phyloP scores from a whole-genome alignment of 2,888 invertebrate species.

The Sinelater perroti region DNA sequence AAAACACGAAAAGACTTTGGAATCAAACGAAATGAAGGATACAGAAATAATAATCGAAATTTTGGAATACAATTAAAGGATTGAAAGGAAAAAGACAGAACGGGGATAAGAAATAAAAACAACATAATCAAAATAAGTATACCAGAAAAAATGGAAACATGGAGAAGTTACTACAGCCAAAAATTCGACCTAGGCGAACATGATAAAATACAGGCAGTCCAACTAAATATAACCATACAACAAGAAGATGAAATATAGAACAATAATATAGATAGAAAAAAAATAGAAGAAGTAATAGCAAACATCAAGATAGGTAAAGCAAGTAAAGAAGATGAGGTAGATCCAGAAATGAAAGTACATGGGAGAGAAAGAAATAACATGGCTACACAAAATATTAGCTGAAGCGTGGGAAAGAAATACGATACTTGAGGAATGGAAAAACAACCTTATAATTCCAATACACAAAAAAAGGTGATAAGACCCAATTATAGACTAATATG shows the following conservation, averaged over 20 bases:
- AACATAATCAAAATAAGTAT: background rate
- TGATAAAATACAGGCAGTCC: constrained; percentile 2
- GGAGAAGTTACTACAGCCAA: background rate
- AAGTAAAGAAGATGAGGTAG: constrained; percentile 4
- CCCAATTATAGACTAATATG: no score
- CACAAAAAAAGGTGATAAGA: no score
- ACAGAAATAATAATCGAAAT: background rate
- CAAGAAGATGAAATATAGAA: constrained; percentile 7
- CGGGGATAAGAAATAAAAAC: no score
- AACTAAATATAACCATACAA: constrained; percentile 5
- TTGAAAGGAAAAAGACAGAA: background rate
- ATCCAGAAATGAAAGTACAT: constrained; percentile 5
- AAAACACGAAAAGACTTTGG: no score
- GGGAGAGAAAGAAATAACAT: constrained; percentile 1
- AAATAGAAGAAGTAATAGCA: background rate
- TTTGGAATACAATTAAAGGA: background rate
- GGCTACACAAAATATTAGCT: constrained; percentile 8
- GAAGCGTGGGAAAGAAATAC: no score
- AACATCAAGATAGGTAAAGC: constrained; percentile 7
- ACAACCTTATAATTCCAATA: no score
- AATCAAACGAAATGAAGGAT: no score
- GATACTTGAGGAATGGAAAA: no score
- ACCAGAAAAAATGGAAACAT: constrained; percentile 2
- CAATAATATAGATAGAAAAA: constrained; percentile 3
- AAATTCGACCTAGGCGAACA: constrained; percentile 3